Evolutionary conservation across 2,797 vertebrate genomes (phyloP).

Genomic region (Rhynchonycteris naso): DNA sequence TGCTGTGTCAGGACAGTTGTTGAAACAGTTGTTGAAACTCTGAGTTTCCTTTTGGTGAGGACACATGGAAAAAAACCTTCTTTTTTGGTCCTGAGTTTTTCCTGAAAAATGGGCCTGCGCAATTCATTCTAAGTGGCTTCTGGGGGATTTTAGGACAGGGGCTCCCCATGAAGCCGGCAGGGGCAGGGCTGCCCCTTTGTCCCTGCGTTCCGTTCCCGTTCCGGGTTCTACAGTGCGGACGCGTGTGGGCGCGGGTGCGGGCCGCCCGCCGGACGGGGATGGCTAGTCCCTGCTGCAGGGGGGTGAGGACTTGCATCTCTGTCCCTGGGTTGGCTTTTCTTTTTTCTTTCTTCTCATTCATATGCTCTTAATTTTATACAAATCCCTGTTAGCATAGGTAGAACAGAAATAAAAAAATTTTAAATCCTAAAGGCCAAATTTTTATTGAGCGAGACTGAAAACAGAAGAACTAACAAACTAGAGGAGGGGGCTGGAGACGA

Average conservation of each 20-base stretch:
- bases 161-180: background rate
- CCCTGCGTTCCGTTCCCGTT: accelerated
- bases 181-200: background rate
- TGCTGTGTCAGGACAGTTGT: too few relatives aligned
- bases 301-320: background rate
- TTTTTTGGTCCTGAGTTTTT: background rate
- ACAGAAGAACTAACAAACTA: background rate
- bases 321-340: background rate
- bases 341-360: background rate
- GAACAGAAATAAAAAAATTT: background rate
- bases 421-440: background rate
- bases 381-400: background rate
- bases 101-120: background rate
- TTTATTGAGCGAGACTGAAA: background rate
- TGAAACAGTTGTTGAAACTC: background rate
- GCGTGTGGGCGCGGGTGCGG: too few relatives aligned
- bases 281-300: accelerated
- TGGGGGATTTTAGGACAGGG: background rate
- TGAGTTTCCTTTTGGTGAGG: background rate
- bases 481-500: background rate
- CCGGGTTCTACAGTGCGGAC: too few relatives aligned
- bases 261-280: too few relatives aligned
- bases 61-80: background rate
- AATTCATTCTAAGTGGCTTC: background rate
- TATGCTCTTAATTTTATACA: background rate